These are phyloP conservation scores for Anoplopoma fimbria DNA, from an alignment of 2,113 vertebrate genomes.

Conservation along the genomic window DNA sequence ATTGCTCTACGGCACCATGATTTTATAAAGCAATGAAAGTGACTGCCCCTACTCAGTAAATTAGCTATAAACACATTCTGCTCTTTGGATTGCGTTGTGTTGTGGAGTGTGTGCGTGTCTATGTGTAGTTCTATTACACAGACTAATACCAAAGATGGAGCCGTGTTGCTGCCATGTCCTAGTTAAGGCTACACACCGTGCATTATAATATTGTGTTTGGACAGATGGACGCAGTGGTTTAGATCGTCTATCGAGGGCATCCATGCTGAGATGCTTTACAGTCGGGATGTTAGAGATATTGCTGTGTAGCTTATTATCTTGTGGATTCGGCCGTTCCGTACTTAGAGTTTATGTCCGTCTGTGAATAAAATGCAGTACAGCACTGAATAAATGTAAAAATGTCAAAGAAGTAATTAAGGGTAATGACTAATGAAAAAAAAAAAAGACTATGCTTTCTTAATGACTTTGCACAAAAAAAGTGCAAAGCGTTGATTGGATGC, in stretches of 20 bases:
- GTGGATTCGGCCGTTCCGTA: conserved; percentile 21
- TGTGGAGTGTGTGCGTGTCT: conserved; percentile 16
- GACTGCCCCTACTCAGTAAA: conserved; percentile 59
- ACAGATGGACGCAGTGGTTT: conserved; percentile 76
- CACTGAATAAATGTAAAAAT: conserved; percentile 35
- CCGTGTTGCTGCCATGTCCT: conserved; percentile 58
- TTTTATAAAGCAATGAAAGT: conserved; percentile 68
- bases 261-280: conserved; percentile 67
- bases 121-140: conserved; percentile 25
- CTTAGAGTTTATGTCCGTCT: background rate
- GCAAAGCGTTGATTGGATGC: conserved; percentile 48
- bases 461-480: conserved; percentile 40
- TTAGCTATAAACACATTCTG: conserved; percentile 71
- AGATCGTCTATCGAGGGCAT: conserved; percentile 70
- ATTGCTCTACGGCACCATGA: conserved; percentile 62
- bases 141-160: conserved; percentile 39
- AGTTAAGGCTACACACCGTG: conserved; percentile 58
- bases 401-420: conserved; percentile 30
- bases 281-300: conserved; percentile 51
- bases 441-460: background rate
- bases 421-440: conserved; percentile 38
- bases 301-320: conserved; percentile 52
- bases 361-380: conserved; percentile 21
- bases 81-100: conserved; percentile 31
- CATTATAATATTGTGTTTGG: conserved; percentile 49